phyloP scores from a whole-genome alignment of 1,140 invertebrate species.

The Drosophila sechellia region DNA sequence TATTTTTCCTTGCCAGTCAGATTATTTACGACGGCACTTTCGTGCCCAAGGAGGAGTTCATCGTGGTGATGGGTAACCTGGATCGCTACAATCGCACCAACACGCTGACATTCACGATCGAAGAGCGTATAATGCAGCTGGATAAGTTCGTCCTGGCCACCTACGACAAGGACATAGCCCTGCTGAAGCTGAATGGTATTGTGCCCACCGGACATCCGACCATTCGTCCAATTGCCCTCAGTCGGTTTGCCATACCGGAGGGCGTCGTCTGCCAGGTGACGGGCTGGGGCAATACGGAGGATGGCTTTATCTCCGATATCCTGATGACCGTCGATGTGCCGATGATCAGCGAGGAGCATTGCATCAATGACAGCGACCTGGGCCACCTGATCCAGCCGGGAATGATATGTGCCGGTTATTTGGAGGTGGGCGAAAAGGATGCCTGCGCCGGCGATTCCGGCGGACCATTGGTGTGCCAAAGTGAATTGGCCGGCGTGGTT shows the following conservation, averaged over 20 bases:
- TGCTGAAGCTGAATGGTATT: slow-evolving; percentile 54
- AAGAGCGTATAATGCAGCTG: slow-evolving; percentile 38
- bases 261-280: slow-evolving; percentile 66
- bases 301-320: slow-evolving; percentile 52
- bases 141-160: slow-evolving; percentile 49
- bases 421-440: slow-evolving; percentile 65
- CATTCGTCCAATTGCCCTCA: slow-evolving; percentile 59
- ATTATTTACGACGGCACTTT: slow-evolving; percentile 64
- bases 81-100: slow-evolving; percentile 65
- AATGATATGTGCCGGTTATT: slow-evolving; percentile 79
- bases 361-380: slow-evolving; percentile 49
- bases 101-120: slow-evolving; percentile 61
- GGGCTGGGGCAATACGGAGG: slow-evolving; percentile 73
- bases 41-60: slow-evolving; percentile 43
- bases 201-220: slow-evolving; percentile 67
- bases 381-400: slow-evolving; percentile 42
- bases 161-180: slow-evolving; percentile 67
- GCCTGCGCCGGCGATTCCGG: slow-evolving; percentile 86
- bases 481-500: slow-evolving; percentile 87
- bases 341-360: slow-evolving; percentile 52
- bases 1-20: slow-evolving; percentile 33
- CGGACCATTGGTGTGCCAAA: slow-evolving; percentile 86
- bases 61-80: slow-evolving; percentile 79
- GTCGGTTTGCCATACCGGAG: slow-evolving; percentile 7
- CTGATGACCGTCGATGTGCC: slow-evolving; percentile 73